These are phyloP conservation scores for Pipra filicauda DNA, from an alignment of 2,113 vertebrate species.

Conservation along the genomic window DNA sequence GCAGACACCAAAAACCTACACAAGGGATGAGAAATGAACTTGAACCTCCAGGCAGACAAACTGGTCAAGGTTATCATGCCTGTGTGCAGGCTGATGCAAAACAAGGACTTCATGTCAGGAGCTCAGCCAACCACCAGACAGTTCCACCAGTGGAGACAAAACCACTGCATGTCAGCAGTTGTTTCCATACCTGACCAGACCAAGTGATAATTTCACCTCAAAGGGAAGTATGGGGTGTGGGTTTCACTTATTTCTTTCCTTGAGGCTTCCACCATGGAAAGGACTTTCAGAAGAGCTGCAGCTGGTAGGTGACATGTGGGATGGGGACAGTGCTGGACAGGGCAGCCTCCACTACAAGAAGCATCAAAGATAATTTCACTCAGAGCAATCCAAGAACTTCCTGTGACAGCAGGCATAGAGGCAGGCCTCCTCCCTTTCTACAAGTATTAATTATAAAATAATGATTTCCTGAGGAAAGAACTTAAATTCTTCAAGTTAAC, in stretches of 20 bases:
- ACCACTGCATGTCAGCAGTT: neutral
- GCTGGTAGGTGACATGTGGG: neutral
- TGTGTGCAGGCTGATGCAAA: rapidly evolving
- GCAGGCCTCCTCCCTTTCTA: neutral
- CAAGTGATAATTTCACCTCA: neutral
- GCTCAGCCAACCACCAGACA: neutral
- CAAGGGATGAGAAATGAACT: neutral
- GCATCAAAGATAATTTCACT: neutral
- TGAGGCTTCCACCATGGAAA: neutral
- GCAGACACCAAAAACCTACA: neutral
- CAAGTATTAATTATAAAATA: neutral
- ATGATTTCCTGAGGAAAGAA: neutral
- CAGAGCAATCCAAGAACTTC: neutral
- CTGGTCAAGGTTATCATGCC: rapidly evolving
- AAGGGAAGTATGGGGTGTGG: neutral
- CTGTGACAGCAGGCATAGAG: neutral
- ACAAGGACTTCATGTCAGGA: neutral
- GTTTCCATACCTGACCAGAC: neutral
- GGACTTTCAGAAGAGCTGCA: neutral
- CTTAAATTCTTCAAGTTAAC: neutral
- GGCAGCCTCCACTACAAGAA: neutral
- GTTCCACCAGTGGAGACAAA: neutral
- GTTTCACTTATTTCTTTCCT: neutral
- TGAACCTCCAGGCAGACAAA: neutral
- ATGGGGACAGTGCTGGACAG: neutral